These are phyloP conservation scores for Malacoraja senta DNA, from an alignment of 2,797 vertebrate species.

Conservation along the genomic window DNA sequence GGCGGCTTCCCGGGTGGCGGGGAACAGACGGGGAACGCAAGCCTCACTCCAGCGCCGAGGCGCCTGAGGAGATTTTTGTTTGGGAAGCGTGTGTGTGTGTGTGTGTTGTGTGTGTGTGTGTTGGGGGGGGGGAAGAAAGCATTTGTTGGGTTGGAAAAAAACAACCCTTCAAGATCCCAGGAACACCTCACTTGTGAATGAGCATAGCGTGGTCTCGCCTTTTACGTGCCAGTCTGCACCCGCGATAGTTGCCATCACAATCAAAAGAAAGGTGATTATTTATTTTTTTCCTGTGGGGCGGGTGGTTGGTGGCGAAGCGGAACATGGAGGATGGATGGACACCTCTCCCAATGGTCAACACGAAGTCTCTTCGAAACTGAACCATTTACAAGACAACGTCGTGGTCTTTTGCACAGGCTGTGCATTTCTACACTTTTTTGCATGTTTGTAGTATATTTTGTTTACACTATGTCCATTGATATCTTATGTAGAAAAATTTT, in stretches of 20 bases:
- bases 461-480: not conserved
- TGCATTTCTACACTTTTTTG: constrained; percentile 10
- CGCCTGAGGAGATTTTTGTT: constrained; percentile 17
- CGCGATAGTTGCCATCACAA: constrained; percentile 16
- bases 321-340: constrained; percentile 32
- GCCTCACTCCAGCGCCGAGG: not conserved
- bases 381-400: not conserved
- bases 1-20: constrained; percentile 3
- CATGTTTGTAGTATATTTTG: constrained; percentile 1
- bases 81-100: not conserved
- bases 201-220: not conserved
- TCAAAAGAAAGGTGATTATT: not conserved
- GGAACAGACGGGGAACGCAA: constrained; percentile 5
- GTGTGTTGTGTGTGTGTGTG: no score
- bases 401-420: not conserved
- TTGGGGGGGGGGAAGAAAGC: not conserved
- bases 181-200: not conserved
- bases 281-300: not conserved
- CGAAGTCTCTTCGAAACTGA: constrained; percentile 16
- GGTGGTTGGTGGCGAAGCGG: not conserved
- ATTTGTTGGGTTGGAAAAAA: not conserved
- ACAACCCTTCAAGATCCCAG: not conserved
- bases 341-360: constrained; percentile 32
- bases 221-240: not conserved
- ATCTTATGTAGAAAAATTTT: not conserved